Evolutionary conservation across 2,797 vertebrate genomes (phyloP), one percentile per base, ranked within the genome.

Genomic region (Mareca penelope): DNA sequence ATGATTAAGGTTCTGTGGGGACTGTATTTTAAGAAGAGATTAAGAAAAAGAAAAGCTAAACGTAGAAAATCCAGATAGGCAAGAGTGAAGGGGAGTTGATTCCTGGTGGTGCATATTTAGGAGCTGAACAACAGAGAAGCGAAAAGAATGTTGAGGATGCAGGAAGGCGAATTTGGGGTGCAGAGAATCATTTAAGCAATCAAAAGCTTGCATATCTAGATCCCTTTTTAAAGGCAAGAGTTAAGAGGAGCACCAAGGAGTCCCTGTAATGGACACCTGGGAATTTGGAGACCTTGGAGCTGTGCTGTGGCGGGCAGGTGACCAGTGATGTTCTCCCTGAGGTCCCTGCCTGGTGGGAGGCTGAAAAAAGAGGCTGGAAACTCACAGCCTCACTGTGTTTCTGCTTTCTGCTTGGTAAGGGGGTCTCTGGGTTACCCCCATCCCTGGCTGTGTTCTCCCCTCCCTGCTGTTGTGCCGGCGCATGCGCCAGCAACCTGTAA

Each of bases 1-100:
- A 91, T 93, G 71, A 90, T 94, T 88, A 91, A 80, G 35, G 44
- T 95, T 95, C 91, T 93, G 35, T 35, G 56, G 94, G 88, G 93
- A 95, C 81, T 70, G 78, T 53, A 81, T 89, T 93, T 81, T 95
- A 56, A 79, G 83, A 75, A 72, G 96, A 94, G 93, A 92, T 83
- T 93, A 92, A 70, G 81, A 59, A 87, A 78, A 90, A 86, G 63
- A 77, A 87, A 75, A 90, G 46, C 93, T 75, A 87, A 92, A 76
- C 78, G 80, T 81, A 80, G 86, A 63, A 95, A 92, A 93, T 77
- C 53, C 60, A 86, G 55, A 80, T 85, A 92, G 94, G 69, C 61
- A 53, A 80, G 55, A 84, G 46, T 61, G 85, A 90, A 83, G 75
- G 61, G 55, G 52, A 88, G 82, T 59, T 22, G 68, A 77, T 96